Conservation (phyloP, 1,140 invertebrate genomes). For the Orius insidiosus region DNA sequence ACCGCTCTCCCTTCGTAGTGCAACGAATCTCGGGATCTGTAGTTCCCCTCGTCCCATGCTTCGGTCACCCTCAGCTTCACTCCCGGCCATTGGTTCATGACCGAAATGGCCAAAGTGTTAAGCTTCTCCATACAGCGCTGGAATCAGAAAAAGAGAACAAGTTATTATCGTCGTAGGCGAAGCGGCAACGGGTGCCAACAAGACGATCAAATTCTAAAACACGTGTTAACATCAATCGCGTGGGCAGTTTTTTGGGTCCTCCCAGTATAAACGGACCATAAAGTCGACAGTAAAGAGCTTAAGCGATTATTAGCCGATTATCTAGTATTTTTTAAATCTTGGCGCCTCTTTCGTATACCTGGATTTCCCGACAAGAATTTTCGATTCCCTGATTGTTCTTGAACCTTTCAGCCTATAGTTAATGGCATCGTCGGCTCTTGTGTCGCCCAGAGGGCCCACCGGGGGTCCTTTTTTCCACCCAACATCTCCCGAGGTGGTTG, state of each 20-base stretch:
- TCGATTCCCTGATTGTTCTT: too few species aligned
- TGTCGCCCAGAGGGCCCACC: too few species aligned
- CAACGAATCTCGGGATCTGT: conserved; percentile 61
- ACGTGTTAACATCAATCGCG: background rate
- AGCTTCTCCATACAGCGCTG: conserved; percentile 92
- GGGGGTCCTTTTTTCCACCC: too few species aligned
- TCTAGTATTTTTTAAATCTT: too few species aligned
- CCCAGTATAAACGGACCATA: background rate
- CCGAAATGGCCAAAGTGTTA: conserved; percentile 83
- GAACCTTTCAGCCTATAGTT: too few species aligned
- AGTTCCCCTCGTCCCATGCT: conserved; percentile 82
- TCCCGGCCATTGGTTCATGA: conserved; percentile 96
- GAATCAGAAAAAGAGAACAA: conserved; percentile 24
- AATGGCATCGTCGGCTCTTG: too few species aligned
- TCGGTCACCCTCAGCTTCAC: conserved; percentile 82
- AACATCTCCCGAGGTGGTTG: too few species aligned
- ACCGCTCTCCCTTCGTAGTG: conserved; percentile 94
- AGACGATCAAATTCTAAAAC: conserved; percentile 1
- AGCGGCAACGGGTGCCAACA: conserved; percentile 3
- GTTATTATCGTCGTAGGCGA: background rate
- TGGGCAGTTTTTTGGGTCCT: background rate
- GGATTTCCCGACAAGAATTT: too few species aligned
- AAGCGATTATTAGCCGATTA: background rate
- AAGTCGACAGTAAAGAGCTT: background rate
- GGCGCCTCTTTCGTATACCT: too few species aligned